A percentile compares a stretch with the other conserved stretches of the same genome.
phyloP scores from a whole-genome alignment of 2,113 vertebrate species.

The Octodon degus region DNA sequence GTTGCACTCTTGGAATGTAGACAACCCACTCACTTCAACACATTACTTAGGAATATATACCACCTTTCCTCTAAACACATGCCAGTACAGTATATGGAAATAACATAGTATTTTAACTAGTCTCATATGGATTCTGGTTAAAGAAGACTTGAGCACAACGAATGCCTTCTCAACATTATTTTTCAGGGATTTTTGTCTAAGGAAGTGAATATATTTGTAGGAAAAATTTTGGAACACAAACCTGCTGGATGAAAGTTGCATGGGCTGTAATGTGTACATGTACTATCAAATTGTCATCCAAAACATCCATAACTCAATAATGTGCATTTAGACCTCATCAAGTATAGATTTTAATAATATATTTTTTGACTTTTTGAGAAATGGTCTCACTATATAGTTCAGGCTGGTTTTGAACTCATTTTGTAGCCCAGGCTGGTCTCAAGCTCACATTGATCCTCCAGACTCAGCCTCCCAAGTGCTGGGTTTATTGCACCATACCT shows the following conservation, averaged over 20 bases:
- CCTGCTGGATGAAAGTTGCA: background rate
- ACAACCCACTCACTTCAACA: background rate
- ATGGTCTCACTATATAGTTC: too few relatives aligned
- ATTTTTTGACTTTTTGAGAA: too few relatives aligned
- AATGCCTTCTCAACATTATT: background rate
- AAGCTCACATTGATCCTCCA: too few relatives aligned
- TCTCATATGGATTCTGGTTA: background rate
- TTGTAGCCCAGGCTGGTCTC: too few relatives aligned
- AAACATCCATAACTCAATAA: background rate
- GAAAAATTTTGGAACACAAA: background rate
- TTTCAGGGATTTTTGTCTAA: background rate
- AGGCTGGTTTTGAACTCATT: too few relatives aligned
- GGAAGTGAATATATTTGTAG: background rate
- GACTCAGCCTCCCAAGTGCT: too few relatives aligned
- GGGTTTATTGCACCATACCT: too few relatives aligned
- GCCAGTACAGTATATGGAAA: background rate
- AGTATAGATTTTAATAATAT: background rate
- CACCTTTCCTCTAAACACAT: background rate
- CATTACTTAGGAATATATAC: background rate
- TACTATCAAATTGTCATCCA: background rate
- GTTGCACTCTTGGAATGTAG: background rate
- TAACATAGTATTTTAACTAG: background rate
- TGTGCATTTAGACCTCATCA: background rate
- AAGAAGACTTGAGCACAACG: background rate
- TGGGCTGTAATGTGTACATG: background rate